Evolutionary conservation across 2,113 vertebrate genomes (phyloP), one percentile per base, ranked within the genome.

Genomic region (Nibea coibor): DNA sequence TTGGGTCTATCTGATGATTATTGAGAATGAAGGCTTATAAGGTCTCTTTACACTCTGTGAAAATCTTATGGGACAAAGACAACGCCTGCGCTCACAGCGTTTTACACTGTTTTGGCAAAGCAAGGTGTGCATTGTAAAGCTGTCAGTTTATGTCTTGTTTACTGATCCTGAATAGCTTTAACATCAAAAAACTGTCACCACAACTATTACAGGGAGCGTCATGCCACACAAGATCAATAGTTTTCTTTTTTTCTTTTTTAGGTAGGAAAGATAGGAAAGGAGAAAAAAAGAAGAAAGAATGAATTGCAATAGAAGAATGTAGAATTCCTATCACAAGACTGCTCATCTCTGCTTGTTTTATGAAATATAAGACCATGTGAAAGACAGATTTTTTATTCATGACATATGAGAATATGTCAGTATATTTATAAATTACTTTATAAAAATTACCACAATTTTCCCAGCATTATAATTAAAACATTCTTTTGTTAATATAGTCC

Each of bases 1-100:
- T 14, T 24, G 28, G 35, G 31, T 31, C 22, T 19, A 50, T 50
- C 7, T 73, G 59, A 80, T 58, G 31, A 77, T 79, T 51, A 85
- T 76, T 14, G 39, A 31, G 16, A 51, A 31, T 65, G 68, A 12
- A 72, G 54, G 56, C 54, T 48, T n/a, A 54, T 66, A 22, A 70
- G 3, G 43, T 24, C 59, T 71, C 16, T 54, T 24, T 31, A 15
- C 19, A 24, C 42, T 51, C 16, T 70, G 35, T 26, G 10, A 22
- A 26, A 42, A 6, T 54, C 57, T 72, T 24, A 43, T n/a, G 15
- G 28, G 10, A 72, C 26, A 48, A 59, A 31, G 17, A 35, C 1
- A 0, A 20, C 16, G 8, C 4, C 16, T 67, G 63, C 3, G 5
- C 42, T 59, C 10, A 74, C 17, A 45, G 47, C 7, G 10, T 78